phyloP scores from a whole-genome alignment of 1,140 invertebrate species.

The Brachionus plicatilis region DNA sequence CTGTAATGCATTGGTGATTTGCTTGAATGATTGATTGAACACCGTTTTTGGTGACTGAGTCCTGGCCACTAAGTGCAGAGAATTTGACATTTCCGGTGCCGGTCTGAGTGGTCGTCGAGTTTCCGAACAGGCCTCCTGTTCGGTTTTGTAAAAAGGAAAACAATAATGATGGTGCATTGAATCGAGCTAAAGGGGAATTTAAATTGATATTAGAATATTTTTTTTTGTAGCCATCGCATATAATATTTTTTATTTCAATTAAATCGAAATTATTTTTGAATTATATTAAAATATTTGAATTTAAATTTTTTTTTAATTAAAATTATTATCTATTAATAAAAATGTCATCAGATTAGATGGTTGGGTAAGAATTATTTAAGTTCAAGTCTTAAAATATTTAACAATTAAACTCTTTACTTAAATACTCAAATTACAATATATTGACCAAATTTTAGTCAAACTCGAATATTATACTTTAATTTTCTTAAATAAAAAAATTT shows the following conservation, averaged over 20 bases:
- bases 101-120: background rate
- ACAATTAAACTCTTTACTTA: too few relatives aligned
- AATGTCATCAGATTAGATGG: too few relatives aligned
- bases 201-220: too few relatives aligned
- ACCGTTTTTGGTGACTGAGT: conserved; percentile 79
- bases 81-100: conserved; percentile 70
- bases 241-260: background rate
- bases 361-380: too few relatives aligned
- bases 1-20: conserved; percentile 87
- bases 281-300: too few relatives aligned
- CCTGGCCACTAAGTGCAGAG: conserved; percentile 74
- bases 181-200: background rate
- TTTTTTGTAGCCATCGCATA: background rate
- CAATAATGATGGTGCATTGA: background rate
- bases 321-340: too few relatives aligned
- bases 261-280: too few relatives aligned
- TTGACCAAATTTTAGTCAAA: too few relatives aligned
- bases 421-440: too few relatives aligned
- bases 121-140: conserved; percentile 29
- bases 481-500: background rate
- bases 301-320: too few relatives aligned
- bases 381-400: too few relatives aligned
- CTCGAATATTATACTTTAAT: too few relatives aligned
- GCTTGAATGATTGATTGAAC: conserved; percentile 75
- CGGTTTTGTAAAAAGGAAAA: background rate